Conservation (phyloP, 2,888 invertebrate species). For the Megaustenia siamemsis region DNA sequence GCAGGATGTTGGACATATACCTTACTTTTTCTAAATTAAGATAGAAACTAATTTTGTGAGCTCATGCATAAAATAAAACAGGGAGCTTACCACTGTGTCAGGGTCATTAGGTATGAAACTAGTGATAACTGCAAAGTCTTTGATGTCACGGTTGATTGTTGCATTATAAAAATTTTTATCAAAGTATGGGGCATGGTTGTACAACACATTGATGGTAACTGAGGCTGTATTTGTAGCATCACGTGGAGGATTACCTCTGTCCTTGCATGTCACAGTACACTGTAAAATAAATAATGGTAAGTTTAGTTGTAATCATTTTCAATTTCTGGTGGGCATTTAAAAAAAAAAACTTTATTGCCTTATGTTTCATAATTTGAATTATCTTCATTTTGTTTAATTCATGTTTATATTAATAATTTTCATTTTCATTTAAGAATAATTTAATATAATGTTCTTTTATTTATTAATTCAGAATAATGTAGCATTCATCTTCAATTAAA, state of each 20-base stretch:
- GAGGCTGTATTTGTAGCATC: constrained; percentile 60
- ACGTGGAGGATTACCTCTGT: constrained; percentile 59
- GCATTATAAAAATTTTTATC: constrained; percentile 51
- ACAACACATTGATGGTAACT: constrained; percentile 65
- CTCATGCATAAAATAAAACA: not conserved
- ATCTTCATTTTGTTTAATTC: too few species aligned
- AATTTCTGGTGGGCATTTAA: too few species aligned
- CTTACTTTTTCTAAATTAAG: too few species aligned
- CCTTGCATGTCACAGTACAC: constrained; percentile 59
- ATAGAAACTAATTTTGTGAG: not conserved
- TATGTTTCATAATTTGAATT: too few species aligned
- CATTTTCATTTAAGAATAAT: too few species aligned
- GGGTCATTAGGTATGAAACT: constrained; percentile 85
- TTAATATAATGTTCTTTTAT: too few species aligned
- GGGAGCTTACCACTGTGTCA: constrained; percentile 81
- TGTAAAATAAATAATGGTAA: constrained; percentile 43
- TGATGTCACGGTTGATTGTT: constrained; percentile 37
- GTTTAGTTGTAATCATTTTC: too few species aligned
- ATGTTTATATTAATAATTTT: too few species aligned
- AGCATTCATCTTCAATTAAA: too few species aligned
- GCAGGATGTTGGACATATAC: too few species aligned
- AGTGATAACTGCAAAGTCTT: constrained; percentile 6
- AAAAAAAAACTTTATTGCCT: too few species aligned
- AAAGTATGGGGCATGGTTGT: constrained; percentile 70
- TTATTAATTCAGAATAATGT: too few species aligned